Base-by-base conservation (phyloP, 2,113 vertebrate species). In the Girardinichthys multiradiatus region DNA sequence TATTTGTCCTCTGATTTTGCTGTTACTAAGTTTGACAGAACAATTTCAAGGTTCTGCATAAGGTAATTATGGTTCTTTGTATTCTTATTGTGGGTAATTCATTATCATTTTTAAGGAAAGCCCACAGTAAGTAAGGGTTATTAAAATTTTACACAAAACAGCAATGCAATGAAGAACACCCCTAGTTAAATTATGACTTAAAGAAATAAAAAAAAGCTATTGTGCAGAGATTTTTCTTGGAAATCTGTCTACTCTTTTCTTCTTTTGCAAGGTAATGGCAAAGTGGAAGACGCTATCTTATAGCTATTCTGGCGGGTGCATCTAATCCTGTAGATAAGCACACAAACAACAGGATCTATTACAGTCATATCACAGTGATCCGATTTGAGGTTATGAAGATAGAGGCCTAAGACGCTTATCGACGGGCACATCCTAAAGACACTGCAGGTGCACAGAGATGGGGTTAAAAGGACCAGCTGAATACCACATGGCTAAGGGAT, bases 291-390 rank as follows among this genome's bases (percentile, higher is more conserved):
- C 39, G 28, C 14, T 51, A 54, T 58, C 54, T 63, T 29, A 17
- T 30, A 59, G 64, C 48, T 68, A 37, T 79, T 48, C 80, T 62
- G 67, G 51, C 48, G 60, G 82, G 74, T 70, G 72, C n/a, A 62
- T 86, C 81, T 81, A 81, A 91, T 92, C 84, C 79, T 64, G 54
- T 67, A 75, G 86, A 88, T 87, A 86, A 86, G 76, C 61, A 79
- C 79, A 76, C 72, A 86, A 85, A 90, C 76, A 82, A 67, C 57
- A 21, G 57, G 73, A 77, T 63, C 76, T 74, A 80, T 82, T 65
- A 4, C 37, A 65, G 57, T 33, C 51, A 29, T 77, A 77, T 85
- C 85, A 70, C 57, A 28, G 72, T 31, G 64, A 86, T 87, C 75
- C 78, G 87, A 92, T 89, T 79, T 57, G 29, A 85, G 73, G 85